phyloP scores from a whole-genome alignment of 2,797 vertebrate species.

The Alcedo atthis region DNA sequence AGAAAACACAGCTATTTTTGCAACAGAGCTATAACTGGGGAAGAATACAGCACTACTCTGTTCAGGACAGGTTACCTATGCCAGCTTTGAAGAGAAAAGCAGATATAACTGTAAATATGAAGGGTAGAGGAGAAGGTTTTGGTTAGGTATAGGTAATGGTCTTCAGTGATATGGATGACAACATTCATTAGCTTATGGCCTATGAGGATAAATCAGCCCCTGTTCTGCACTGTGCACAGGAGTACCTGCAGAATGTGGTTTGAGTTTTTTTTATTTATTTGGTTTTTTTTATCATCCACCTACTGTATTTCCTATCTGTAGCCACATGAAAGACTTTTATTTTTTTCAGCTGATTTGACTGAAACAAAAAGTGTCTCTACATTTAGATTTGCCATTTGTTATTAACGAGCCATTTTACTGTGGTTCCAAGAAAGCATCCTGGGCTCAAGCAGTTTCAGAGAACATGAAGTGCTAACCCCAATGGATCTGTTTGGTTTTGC shows the following conservation, averaged over 20 bases:
- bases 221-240: background rate
- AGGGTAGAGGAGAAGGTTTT: background rate
- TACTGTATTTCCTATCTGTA: background rate
- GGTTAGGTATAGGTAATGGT: background rate
- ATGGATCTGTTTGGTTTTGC: background rate
- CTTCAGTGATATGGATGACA: background rate
- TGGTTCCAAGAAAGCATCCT: background rate
- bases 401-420: background rate
- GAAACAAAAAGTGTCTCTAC: background rate
- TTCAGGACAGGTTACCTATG: background rate
- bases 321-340: background rate
- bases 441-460: constrained; percentile 3
- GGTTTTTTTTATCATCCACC: background rate
- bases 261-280: no score
- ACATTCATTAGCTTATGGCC: background rate
- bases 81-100: background rate
- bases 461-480: background rate
- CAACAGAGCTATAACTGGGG: background rate
- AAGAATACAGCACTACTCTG: background rate
- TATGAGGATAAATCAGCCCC: background rate
- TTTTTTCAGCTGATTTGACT: background rate
- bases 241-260: background rate
- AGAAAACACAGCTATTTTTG: background rate
- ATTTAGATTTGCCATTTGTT: background rate
- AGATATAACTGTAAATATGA: background rate